Conservation (phyloP, 2,113 vertebrate species). For the Morone saxatilis region DNA sequence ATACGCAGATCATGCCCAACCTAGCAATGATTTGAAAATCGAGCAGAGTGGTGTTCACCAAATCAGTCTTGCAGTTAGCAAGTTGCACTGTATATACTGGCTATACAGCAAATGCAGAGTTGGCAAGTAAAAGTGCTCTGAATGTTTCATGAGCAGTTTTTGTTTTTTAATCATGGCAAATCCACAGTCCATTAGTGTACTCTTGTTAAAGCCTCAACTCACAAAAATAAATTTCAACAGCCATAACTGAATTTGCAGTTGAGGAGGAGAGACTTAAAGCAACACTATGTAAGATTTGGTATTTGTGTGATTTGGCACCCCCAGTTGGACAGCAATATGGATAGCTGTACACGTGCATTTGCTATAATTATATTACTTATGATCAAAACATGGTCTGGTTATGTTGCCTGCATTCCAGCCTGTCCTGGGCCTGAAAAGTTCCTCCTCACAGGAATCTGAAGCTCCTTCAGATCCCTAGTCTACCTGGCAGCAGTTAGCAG, state of each 20-base stretch:
- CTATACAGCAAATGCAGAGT: background rate
- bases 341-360: no score
- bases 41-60: background rate
- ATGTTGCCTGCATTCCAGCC: no score
- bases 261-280: background rate
- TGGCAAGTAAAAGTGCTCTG: background rate
- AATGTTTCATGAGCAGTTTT: background rate
- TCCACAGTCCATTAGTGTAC: background rate
- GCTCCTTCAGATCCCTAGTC: no score
- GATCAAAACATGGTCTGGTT: no score
- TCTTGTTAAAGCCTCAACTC: background rate
- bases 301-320: no score
- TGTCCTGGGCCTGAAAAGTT: no score
- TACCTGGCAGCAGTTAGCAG: no score
- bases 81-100: background rate
- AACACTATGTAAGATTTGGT: background rate
- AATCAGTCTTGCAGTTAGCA: background rate
- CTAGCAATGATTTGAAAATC: background rate
- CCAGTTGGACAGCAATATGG: no score
- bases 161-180: background rate
- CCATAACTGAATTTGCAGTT: background rate
- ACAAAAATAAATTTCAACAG: background rate
- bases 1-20: background rate
- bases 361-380: no score
- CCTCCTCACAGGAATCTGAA: no score